Base-by-base conservation (phyloP, 2,113 vertebrate genomes). In the Gallinago paraguaiae region DNA sequence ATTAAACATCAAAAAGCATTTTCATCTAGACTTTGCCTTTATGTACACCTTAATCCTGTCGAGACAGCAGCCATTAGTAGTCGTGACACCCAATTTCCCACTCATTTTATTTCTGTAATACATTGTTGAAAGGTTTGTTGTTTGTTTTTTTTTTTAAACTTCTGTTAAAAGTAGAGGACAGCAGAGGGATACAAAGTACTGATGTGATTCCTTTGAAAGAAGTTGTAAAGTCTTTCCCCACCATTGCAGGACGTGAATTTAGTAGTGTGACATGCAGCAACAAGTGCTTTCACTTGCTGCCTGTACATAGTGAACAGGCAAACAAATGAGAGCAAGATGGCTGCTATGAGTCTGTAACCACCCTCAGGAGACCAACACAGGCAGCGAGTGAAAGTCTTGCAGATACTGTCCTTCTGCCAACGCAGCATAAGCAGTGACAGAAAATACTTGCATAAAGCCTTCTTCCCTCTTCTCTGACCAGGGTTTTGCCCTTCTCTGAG, bases 1-100 rank as follows among this genome's bases (percentile, higher is more conserved):
- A 71, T 89, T 95, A 81, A 93, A 78, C 61, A 64, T 87, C 57
- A 87, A 64, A 84, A 92, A 68, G 56, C 50, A 45, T 97, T 90
- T 90, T 94, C 86, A 57, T 85, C 65, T 76, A 82, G 81, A 82
- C 70, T 87, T 95, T 39, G 19, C 65, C 28, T 87, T 87, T 94
- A 82, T 69, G 53, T 65, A 54, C 57, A 72, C 48, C 74, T 85
- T 85, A 95, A 60, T 79, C 65, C 31, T 91, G 14, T 79, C 69
- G 79, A 85, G 86, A 71, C 56, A 95, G 83, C 48, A 87, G 27
- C 41, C 18, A 37, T 72, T 89, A 86, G 43, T 46, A 83, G 68
- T 86, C 54, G 67, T 87, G 51, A 82, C 33, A 33, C 27, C 17
- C 30, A 51, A 7, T 83, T 94, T 92, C 45, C 48, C 77, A 88